These are phyloP conservation scores for Acropternis orthonyx DNA, from an alignment of 2,797 vertebrate species.

Conservation along the genomic window DNA sequence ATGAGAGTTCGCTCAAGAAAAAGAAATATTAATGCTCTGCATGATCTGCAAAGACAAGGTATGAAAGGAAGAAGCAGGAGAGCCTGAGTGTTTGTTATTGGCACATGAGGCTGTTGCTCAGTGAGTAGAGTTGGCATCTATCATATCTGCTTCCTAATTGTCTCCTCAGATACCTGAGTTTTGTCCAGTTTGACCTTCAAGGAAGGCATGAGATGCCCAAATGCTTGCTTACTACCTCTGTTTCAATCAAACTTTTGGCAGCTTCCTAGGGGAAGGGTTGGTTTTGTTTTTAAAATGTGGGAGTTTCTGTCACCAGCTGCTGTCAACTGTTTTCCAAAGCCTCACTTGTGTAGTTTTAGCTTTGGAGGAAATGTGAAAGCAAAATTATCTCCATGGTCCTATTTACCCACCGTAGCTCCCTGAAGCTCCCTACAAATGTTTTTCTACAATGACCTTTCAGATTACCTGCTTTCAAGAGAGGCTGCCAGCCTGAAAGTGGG, in stretches of 20 bases:
- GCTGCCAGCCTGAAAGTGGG: neutral
- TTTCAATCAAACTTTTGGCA: neutral
- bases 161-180: neutral
- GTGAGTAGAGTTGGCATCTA: neutral
- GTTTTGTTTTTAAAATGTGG: neutral
- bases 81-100: neutral
- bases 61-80: neutral
- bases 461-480: neutral
- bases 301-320: neutral
- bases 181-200: neutral
- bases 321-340: neutral
- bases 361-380: slow-evolving; percentile 47
- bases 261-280: neutral
- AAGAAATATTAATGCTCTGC: neutral
- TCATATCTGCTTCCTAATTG: neutral
- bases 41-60: neutral
- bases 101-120: neutral
- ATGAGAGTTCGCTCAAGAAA: neutral
- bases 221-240: neutral
- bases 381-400: neutral
- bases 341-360: slow-evolving; percentile 26
- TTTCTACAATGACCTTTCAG: slow-evolving; percentile 25
- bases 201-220: neutral
- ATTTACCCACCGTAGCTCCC: slow-evolving; percentile 5
- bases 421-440: slow-evolving; percentile 40